Evolutionary conservation across 2,888 invertebrate species (phyloP).

Genomic region (Lepidochrysops patricia): DNA sequence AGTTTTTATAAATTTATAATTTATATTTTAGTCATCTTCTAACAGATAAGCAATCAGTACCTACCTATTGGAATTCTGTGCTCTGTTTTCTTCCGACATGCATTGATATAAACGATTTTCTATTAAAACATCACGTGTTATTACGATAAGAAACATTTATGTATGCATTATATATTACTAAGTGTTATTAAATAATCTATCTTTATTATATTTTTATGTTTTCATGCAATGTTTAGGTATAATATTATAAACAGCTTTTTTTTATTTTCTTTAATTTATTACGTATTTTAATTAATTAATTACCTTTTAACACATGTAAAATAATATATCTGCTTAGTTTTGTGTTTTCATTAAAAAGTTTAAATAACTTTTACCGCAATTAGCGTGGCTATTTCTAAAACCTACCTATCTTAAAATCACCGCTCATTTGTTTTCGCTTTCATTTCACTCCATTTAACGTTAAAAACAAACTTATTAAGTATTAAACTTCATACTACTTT

Average conservation of each 20-base stretch:
- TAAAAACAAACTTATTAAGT: too few relatives aligned
- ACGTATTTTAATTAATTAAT: too few relatives aligned
- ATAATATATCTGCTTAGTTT: neutral
- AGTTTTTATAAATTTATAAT: neutral
- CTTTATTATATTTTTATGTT: too few relatives aligned
- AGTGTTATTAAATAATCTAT: too few relatives aligned
- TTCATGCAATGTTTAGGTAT: too few relatives aligned
- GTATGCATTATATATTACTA: neutral
- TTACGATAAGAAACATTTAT: neutral
- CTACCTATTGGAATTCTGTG: neutral
- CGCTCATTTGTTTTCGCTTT: neutral
- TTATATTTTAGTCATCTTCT: neutral
- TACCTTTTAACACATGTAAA: too few relatives aligned
- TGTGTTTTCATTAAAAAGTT: neutral
- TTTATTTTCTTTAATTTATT: too few relatives aligned
- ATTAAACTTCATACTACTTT: too few relatives aligned
- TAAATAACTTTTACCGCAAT: neutral
- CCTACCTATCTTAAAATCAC: neutral
- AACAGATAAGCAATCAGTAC: neutral
- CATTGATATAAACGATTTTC: neutral
- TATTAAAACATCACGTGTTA: conserved; percentile 1
- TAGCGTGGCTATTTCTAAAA: neutral
- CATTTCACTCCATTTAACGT: too few relatives aligned
- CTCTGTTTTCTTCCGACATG: neutral
- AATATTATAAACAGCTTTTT: too few relatives aligned